phyloP scores from a whole-genome alignment of 1,140 invertebrate species.

The Adoxophyes honmai region DNA sequence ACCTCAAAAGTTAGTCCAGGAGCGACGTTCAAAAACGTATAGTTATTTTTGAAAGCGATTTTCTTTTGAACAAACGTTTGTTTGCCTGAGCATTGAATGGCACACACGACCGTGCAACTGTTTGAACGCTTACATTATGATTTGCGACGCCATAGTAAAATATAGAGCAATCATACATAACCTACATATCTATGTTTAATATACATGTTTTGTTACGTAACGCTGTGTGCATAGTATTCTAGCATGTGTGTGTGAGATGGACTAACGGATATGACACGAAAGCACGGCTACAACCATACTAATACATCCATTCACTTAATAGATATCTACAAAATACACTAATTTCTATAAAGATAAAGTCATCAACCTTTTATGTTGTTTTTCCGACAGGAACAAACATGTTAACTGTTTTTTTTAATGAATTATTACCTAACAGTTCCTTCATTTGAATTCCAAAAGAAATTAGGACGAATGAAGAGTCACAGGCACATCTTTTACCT shows the following conservation, averaged over 20 bases:
- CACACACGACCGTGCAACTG: constrained; percentile 33
- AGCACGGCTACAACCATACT: not conserved
- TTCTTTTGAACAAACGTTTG: not conserved
- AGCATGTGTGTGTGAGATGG: constrained; percentile 41
- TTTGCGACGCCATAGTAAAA: constrained; percentile 32
- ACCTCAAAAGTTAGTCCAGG: too few species aligned
- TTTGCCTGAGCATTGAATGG: constrained; percentile 34
- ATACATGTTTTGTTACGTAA: constrained; percentile 49
- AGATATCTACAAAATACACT: not conserved
- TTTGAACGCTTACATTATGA: constrained; percentile 36
- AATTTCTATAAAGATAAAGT: too few species aligned
- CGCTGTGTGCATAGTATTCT: constrained; percentile 73
- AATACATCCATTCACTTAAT: not conserved
- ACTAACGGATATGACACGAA: constrained; percentile 6
- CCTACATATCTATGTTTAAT: constrained; percentile 20
- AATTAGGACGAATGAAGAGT: too few species aligned
- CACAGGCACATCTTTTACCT: too few species aligned
- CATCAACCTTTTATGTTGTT: too few species aligned
- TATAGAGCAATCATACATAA: constrained; percentile 23
- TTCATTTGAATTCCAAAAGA: too few species aligned
- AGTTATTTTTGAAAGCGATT: too few species aligned
- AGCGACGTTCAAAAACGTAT: too few species aligned
- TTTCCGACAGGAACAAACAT: too few species aligned
- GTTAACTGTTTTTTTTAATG: too few species aligned
- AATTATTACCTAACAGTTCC: too few species aligned